phyloP scores from a whole-genome alignment of 2,797 vertebrate genomes.

The Acrossocheilus wenchowensis region DNA sequence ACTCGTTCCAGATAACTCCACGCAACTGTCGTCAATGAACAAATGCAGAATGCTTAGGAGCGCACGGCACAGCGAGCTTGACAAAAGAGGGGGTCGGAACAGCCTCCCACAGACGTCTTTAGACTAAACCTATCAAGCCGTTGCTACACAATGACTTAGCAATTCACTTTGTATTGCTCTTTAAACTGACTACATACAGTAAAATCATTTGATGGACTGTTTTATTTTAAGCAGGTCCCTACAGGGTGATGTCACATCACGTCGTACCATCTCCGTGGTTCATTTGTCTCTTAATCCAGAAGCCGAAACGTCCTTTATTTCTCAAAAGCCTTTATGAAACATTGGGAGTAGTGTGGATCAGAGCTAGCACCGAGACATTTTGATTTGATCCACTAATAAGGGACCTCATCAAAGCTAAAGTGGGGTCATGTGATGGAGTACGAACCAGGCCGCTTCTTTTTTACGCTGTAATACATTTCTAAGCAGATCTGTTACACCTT shows the following conservation, averaged over 20 bases:
- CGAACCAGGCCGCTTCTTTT: not conserved
- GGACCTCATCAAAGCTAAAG: conserved; percentile 26
- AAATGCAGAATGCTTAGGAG: not conserved
- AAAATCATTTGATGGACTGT: conserved; percentile 4
- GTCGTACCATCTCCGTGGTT: not conserved
- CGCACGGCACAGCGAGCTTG: not conserved
- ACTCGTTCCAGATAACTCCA: conserved; percentile 32
- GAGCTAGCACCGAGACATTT: not conserved
- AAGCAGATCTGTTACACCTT: conserved; percentile 31
- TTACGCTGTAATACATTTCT: not conserved
- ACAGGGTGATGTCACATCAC: not conserved
- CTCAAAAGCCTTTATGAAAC: not conserved
- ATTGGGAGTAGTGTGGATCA: not conserved
- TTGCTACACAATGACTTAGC: conserved; percentile 15
- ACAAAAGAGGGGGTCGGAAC: conserved; percentile 15
- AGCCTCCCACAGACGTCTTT: not conserved
- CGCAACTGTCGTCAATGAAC: conserved; percentile 28
- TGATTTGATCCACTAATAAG: not conserved
- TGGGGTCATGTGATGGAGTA: conserved; percentile 19
- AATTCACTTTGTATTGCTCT: conserved; percentile 18
- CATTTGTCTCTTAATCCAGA: conserved; percentile 8
- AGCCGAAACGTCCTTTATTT: not conserved
- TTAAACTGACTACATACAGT: conserved; percentile 5
- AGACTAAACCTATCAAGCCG: conserved; percentile 12
- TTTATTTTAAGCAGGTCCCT: conserved; percentile 17